Percentiles rank a stretch among this genome's conserved stretches.
These are phyloP conservation scores for Nesidiocoris tenuis DNA, from an alignment of 2,888 invertebrate genomes.

Conservation along the genomic window DNA sequence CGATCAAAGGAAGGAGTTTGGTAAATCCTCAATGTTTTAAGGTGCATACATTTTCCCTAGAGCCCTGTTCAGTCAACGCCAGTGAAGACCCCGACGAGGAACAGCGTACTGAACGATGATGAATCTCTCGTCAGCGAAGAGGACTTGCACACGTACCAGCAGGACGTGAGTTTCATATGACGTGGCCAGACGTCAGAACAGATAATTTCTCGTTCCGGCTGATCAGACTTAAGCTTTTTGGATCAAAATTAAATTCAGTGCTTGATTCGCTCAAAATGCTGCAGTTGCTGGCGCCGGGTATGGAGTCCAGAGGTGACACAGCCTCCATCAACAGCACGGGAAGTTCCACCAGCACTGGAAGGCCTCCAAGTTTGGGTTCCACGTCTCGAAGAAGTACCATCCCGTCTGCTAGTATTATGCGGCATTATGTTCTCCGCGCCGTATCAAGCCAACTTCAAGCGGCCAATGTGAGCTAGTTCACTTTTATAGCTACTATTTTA, in stretches of 20 bases:
- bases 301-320: constrained; percentile 65
- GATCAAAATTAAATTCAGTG: no score
- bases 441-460: constrained; percentile 85
- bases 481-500: not conserved
- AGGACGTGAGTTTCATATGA: constrained; percentile 17
- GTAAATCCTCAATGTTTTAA: no score
- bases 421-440: constrained; percentile 80
- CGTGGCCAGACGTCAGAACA: no score
- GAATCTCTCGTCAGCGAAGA: constrained; percentile 52
- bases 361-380: constrained; percentile 48
- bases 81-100: constrained; percentile 72
- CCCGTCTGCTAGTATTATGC: constrained; percentile 63
- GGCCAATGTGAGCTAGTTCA: constrained; percentile 65
- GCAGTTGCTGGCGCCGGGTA: constrained; percentile 50
- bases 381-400: not conserved
- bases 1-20: no score
- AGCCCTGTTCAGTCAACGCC: constrained; percentile 78
- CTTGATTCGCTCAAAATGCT: no score
- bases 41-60: no score
- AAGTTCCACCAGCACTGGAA: constrained; percentile 53
- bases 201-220: no score
- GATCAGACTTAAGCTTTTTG: not conserved
- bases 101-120: constrained; percentile 70
- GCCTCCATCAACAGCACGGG: constrained; percentile 56
- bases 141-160: constrained; percentile 49